phyloP scores from a whole-genome alignment of 2,888 invertebrate genomes.

The Tribolium freemani region DNA sequence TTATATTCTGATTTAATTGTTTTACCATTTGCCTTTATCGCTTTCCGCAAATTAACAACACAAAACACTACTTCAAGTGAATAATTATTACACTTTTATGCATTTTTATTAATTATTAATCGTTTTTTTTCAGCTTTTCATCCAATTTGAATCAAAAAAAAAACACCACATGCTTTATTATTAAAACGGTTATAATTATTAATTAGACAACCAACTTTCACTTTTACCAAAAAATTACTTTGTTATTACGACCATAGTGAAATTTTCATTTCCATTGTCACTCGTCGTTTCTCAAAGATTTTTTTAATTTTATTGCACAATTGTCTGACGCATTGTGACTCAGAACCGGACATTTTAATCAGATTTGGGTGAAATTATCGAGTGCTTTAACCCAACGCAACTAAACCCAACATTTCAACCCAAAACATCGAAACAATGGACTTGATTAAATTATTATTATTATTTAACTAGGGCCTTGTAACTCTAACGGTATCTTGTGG shows the following conservation, averaged over 20 bases:
- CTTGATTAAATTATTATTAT: neutral
- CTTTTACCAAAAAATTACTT: neutral
- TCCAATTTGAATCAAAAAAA: neutral
- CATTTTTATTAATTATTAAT: neutral
- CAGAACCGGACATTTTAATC: neutral
- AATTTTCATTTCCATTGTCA: neutral
- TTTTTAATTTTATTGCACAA: neutral
- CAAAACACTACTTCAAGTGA: neutral
- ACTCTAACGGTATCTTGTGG: slow-evolving; percentile 1
- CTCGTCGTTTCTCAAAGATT: neutral
- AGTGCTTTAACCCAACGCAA: too few species aligned
- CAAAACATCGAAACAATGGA: neutral
- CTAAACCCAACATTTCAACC: neutral
- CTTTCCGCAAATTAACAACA: neutral
- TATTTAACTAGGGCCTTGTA: slow-evolving; percentile 9
- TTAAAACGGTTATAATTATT: neutral
- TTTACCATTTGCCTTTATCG: neutral
- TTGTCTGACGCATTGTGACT: neutral
- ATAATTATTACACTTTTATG: neutral
- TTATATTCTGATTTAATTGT: neutral
- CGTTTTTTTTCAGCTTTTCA: neutral
- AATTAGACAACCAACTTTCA: neutral
- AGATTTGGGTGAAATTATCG: neutral
- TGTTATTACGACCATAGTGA: neutral
- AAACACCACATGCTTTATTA: neutral